phyloP scores from a whole-genome alignment of 1,140 invertebrate species.

The Chelonus insularis region DNA sequence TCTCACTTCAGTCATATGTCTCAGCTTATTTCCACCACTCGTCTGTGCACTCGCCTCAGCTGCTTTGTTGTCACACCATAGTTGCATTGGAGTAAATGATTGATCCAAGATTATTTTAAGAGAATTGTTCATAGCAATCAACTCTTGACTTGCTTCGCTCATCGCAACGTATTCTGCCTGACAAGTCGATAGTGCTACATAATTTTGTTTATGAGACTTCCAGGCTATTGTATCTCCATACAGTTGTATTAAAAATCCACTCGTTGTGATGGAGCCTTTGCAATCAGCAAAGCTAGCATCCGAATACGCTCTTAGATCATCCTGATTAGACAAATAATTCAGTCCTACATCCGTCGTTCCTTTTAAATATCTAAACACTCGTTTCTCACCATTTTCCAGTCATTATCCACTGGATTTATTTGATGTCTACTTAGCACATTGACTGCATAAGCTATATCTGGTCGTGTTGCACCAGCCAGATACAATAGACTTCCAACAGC shows the following conservation, averaged over 20 bases:
- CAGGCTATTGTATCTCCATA: constrained; percentile 23
- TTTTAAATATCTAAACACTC: constrained; percentile 24
- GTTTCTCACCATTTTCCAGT: constrained; percentile 8
- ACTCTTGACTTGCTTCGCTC: too few species aligned
- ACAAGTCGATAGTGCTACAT: constrained; percentile 23
- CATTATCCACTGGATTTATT: not conserved
- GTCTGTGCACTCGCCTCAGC: too few species aligned
- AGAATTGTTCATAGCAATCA: too few species aligned
- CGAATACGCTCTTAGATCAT: constrained; percentile 9
- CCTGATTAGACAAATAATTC: not conserved
- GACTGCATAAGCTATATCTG: not conserved
- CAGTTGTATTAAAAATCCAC: constrained; percentile 20
- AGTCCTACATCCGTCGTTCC: not conserved
- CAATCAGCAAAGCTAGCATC: constrained; percentile 25
- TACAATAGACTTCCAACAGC: constrained; percentile 2
- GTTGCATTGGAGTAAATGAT: too few species aligned
- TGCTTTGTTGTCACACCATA: too few species aligned
- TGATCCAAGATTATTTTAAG: too few species aligned
- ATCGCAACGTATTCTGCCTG: too few species aligned
- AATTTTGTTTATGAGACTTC: constrained; percentile 21
- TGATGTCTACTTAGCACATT: constrained; percentile 1
- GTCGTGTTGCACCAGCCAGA: not conserved
- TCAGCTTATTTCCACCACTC: too few species aligned
- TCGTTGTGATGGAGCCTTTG: constrained; percentile 24
- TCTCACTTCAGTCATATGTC: too few species aligned